phyloP scores from a whole-genome alignment of 2,888 invertebrate species.

The Andrena bicolor region DNA sequence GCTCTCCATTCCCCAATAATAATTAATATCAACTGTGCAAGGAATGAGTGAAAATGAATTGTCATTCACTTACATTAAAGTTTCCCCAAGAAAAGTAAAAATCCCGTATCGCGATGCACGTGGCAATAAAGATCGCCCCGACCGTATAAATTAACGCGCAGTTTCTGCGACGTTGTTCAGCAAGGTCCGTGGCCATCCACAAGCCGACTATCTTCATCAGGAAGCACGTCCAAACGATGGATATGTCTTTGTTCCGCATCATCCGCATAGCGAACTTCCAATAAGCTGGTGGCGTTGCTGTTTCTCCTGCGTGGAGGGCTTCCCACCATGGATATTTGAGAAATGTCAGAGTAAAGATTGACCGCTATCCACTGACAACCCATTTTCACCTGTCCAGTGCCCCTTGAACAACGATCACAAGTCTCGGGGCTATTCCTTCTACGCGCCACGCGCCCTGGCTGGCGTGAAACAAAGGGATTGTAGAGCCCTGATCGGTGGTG shows the following conservation, averaged over 20 bases:
- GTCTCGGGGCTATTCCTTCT: background rate
- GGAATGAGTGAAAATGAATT: background rate
- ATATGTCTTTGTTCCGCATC: constrained; percentile 10
- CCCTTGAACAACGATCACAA: background rate
- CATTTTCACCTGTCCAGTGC: background rate
- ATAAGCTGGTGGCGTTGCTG: background rate
- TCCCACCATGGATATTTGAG: background rate
- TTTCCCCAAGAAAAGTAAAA: constrained; percentile 46
- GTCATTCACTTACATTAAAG: constrained; percentile 21
- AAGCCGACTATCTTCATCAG: constrained; percentile 41
- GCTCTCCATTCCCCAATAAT: too few species aligned
- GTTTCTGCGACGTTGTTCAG: constrained; percentile 23
- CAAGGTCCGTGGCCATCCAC: constrained; percentile 26
- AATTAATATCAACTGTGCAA: too few species aligned
- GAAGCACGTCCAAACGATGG: constrained; percentile 37
- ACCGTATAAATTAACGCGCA: constrained; percentile 32
- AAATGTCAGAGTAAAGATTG: background rate
- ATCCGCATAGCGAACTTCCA: constrained; percentile 8
- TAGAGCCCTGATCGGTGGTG: background rate
- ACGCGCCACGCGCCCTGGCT: background rate
- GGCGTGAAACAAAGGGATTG: background rate
- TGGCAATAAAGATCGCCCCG: constrained; percentile 2
- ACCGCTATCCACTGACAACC: background rate
- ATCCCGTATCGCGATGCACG: constrained; percentile 37
- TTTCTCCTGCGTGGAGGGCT: too few species aligned